Evolutionary conservation across 1,140 invertebrate species (phyloP).

Genomic region (Euglossa dilemma): DNA sequence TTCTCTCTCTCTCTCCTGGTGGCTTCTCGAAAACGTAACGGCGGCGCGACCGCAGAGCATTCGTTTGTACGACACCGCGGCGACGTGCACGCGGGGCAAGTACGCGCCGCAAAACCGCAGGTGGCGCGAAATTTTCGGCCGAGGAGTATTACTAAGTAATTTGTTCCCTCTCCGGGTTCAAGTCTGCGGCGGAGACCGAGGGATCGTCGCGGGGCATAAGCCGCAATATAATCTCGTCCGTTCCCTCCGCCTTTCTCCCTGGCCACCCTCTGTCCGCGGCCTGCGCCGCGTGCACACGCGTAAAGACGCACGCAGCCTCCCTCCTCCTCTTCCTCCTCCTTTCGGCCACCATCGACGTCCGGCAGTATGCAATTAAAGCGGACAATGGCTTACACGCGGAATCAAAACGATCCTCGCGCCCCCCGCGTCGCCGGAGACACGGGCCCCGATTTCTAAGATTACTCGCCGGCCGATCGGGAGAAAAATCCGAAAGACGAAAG

Average conservation of each 20-base stretch:
- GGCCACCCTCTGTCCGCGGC: too few species aligned
- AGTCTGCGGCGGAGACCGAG: conserved; percentile 27
- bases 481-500: conserved; percentile 47
- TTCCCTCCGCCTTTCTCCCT: conserved; percentile 4
- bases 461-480: neutral
- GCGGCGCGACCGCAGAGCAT: conserved; percentile 25
- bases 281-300: neutral
- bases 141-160: conserved; percentile 70
- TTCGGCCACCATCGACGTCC: conserved; percentile 61
- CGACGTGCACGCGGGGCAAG: conserved; percentile 22
- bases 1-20: too few species aligned
- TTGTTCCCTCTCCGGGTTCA: conserved; percentile 59
- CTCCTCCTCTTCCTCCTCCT: neutral
- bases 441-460: conserved; percentile 15
- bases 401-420: conserved; percentile 48
- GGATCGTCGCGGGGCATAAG: conserved; percentile 39
- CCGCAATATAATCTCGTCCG: conserved; percentile 58
- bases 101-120: conserved; percentile 67
- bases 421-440: conserved; percentile 56
- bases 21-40: conserved; percentile 26
- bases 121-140: conserved; percentile 62
- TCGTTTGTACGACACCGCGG: conserved; percentile 48
- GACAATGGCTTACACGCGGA: conserved; percentile 60
- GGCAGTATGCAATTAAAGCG: conserved; percentile 64
- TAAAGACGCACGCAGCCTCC: conserved; percentile 18